These are phyloP conservation scores for Pan troglodytes DNA, from an alignment of 2,113 vertebrate species.

Conservation along the genomic window DNA sequence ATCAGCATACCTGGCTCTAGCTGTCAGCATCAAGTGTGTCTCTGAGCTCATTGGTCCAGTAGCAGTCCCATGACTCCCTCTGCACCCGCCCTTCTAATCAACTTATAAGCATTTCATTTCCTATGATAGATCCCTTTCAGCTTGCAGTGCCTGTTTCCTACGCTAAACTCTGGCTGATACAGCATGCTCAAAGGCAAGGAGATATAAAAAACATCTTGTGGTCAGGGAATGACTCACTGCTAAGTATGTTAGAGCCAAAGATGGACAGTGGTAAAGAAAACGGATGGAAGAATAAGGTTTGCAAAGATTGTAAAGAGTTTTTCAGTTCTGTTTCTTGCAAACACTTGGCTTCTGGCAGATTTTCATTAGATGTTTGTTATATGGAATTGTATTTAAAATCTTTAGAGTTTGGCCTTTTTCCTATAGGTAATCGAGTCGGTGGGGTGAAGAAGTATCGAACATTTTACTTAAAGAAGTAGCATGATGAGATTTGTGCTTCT, in stretches of 20 bases:
- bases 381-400: neutral
- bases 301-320: neutral
- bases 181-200: neutral
- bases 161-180: neutral
- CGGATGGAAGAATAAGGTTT: neutral
- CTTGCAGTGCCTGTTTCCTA: neutral
- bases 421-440: neutral
- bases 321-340: neutral
- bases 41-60: neutral
- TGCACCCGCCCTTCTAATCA: neutral
- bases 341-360: neutral
- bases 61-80: neutral
- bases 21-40: neutral
- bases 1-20: neutral
- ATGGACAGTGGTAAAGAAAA: neutral
- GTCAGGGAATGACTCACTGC: neutral
- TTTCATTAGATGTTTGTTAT: neutral
- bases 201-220: neutral
- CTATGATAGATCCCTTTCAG: constrained; percentile 13
- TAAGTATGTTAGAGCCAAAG: neutral
- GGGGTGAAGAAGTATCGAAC: neutral
- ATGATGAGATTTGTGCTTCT: neutral
- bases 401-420: neutral
- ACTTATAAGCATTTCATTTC: constrained; percentile 35
- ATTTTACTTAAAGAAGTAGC: neutral